Evolutionary conservation across 2,888 invertebrate genomes (phyloP), one percentile per base, ranked within the genome.

Genomic region (Epirrita christyi): DNA sequence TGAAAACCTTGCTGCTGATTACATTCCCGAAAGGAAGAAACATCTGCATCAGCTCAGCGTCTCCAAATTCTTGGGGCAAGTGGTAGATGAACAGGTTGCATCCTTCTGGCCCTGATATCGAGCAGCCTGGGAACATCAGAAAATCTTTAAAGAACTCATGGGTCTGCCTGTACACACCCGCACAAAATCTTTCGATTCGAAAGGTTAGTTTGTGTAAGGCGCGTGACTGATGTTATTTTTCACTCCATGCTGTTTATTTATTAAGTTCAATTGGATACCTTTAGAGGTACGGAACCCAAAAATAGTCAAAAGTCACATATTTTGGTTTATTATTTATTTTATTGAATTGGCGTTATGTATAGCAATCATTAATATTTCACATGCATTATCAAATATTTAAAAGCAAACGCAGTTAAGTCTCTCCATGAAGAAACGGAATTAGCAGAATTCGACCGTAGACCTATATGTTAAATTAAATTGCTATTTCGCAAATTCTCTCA

Each of bases 1-100:
- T 99, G 94, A 99, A 99, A 77, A 99, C 99, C 94, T 99, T 99
- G 92, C 99, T 99, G 93, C 98, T 98, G 93, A 99, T 99, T 85
- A 99, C 99, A 92, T 98, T 98, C 78, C 99, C 99, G 89, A 99
- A 99, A 66, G 99, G 99, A 88, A 99, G 94, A 93, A 99, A 99
- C 99, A 99, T 99, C 94, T 99, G 99, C 96, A 99, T 99, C 85
- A 99, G 95, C 93, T 99, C 99, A 65, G 97, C 96, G 89, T 99
- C 99, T 58, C 99, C 99, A 86, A 99, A 99, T 93, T 99, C 99
- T 93, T 99, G 99, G 73, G 99, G 99, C 93, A 99, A 96, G 94
- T 99, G 99, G 94, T 99, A 99, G 93, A 99, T 99, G 95, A 99
- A 99, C 80, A 99, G 95, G 93, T 99, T 99, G 94, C 99, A 99